These are phyloP conservation scores for Heliconius hewitsoni DNA, from an alignment of 1,140 invertebrate genomes.

Conservation along the genomic window DNA sequence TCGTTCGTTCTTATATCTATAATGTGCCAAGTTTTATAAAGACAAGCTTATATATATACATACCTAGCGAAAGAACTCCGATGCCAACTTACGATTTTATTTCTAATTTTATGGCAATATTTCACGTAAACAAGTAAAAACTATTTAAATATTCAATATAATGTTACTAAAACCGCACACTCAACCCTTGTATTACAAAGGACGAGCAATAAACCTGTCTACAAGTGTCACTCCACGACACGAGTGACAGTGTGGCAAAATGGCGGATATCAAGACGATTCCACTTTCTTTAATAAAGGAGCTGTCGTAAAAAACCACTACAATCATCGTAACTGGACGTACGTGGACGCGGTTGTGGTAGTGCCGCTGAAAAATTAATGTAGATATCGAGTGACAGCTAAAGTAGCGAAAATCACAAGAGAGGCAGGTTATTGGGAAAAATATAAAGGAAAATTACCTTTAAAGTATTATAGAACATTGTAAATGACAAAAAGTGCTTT, in stretches of 20 bases:
- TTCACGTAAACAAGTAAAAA: neutral
- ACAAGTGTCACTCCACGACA: constrained; percentile 48
- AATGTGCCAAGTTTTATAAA: neutral
- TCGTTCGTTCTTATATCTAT: neutral
- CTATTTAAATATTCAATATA: neutral
- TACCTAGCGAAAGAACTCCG: too few species aligned
- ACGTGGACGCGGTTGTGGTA: constrained; percentile 38
- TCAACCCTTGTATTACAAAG: constrained; percentile 39
- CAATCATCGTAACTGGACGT: constrained; percentile 69
- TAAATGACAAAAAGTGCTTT: neutral
- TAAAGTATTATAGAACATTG: neutral
- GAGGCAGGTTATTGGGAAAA: neutral
- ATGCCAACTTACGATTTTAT: too few species aligned
- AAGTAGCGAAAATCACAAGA: neutral
- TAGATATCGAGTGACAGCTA: neutral
- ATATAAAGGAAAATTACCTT: neutral
- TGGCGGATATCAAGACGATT: constrained; percentile 47
- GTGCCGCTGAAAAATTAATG: constrained; percentile 63
- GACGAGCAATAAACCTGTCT: constrained; percentile 49
- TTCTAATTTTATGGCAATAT: neutral
- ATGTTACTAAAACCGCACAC: neutral
- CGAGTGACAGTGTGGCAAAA: constrained; percentile 47
- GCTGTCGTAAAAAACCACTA: constrained; percentile 70
- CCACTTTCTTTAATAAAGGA: constrained; percentile 67
- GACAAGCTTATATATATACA: too few species aligned